Percentiles rank a stretch among this genome's conserved stretches.
Evolutionary conservation across 2,888 invertebrate species (phyloP).

Genomic region (Cheilosia vernalis): DNA sequence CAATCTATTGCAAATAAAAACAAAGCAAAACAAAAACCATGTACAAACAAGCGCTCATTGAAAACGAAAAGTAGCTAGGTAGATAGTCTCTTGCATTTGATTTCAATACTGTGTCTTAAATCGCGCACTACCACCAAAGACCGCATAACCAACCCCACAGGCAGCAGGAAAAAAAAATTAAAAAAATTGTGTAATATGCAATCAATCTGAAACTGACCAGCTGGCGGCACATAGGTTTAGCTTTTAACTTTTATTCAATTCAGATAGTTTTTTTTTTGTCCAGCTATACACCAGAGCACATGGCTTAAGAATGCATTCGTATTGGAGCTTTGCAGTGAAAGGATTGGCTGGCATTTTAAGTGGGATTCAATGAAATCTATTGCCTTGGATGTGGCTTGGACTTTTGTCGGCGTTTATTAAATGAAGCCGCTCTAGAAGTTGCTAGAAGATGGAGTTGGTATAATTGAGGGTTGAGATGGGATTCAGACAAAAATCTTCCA

Average conservation of each 20-base stretch:
- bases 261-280: slow-evolving; percentile 19
- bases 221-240: slow-evolving; percentile 53
- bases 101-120: slow-evolving; percentile 32
- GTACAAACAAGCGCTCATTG: slow-evolving; percentile 57
- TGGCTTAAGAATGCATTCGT: slow-evolving; percentile 13
- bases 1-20: slow-evolving; percentile 26
- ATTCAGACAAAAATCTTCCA: no score
- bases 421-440: background rate
- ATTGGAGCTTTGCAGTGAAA: slow-evolving; percentile 24
- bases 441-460: background rate
- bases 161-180: background rate
- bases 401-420: background rate
- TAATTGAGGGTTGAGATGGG: no score
- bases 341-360: slow-evolving; percentile 47
- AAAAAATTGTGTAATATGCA: slow-evolving; percentile 70
- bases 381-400: slow-evolving; percentile 20
- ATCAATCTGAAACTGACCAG: slow-evolving; percentile 73
- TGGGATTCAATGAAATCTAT: slow-evolving; percentile 23
- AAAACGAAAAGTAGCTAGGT: slow-evolving; percentile 39
- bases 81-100: slow-evolving; percentile 18
- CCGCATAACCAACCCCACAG: slow-evolving; percentile 1
- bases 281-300: background rate
- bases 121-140: slow-evolving; percentile 11
- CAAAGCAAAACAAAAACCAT: slow-evolving; percentile 11
- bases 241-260: slow-evolving; percentile 32